phyloP scores from a whole-genome alignment of 2,797 vertebrate genomes.

The Malacoraja senta region DNA sequence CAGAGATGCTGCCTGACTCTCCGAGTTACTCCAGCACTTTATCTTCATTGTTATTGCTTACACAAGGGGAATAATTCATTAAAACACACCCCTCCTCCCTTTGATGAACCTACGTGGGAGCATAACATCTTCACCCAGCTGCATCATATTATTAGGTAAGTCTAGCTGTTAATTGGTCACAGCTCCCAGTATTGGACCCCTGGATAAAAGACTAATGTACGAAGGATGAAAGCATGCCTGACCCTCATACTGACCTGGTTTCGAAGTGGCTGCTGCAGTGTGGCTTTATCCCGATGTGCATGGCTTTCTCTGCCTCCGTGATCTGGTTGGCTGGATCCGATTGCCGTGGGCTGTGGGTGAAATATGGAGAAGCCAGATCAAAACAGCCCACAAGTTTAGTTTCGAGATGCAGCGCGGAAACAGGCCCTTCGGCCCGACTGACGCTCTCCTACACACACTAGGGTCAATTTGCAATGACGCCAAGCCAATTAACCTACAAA shows the following conservation, averaged over 20 bases:
- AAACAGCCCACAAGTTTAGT: not conserved
- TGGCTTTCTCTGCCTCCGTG: conserved; percentile 87
- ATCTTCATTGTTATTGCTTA: not conserved
- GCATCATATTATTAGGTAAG: not conserved
- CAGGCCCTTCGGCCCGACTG: too few species aligned
- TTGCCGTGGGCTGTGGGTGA: conserved; percentile 79
- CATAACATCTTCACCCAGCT: not conserved
- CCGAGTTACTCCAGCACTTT: too few species aligned
- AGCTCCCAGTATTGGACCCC: not conserved
- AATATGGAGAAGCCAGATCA: conserved; percentile 40
- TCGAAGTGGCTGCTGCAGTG: conserved; percentile 79
- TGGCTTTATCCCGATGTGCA: conserved; percentile 78
- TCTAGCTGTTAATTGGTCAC: not conserved
- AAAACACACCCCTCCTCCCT: not conserved
- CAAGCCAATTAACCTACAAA: too few species aligned
- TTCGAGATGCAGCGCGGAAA: not conserved
- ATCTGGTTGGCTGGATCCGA: conserved; percentile 88
- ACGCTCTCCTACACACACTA: too few species aligned
- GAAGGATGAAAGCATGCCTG: too few species aligned
- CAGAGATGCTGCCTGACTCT: too few species aligned
- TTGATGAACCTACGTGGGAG: not conserved
- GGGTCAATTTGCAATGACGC: too few species aligned
- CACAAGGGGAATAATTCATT: not conserved
- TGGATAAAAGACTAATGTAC: not conserved
- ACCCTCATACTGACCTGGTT: conserved; percentile 73